Evolutionary conservation across 2,797 vertebrate species (phyloP), one percentile per base, ranked within the genome.

Genomic region (Oreonectes daqikongensis): DNA sequence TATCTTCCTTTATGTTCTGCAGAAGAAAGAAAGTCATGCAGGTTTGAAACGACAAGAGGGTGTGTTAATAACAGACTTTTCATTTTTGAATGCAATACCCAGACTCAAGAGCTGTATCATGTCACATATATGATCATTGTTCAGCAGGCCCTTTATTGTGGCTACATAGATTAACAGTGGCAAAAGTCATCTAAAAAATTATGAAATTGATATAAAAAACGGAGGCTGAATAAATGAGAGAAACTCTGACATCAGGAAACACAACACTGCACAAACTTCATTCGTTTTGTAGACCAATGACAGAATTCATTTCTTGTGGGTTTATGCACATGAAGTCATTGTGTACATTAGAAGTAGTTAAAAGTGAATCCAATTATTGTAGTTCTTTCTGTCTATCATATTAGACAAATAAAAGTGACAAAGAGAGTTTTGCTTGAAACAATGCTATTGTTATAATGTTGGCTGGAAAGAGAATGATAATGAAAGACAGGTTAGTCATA

Each of bases 331-430:
- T 85, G 81, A 81, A 87, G 82, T 82, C 87, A 85, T 88, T 87
- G 85, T 73, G 69, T 86, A 85, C 79, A 84, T 88, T 91, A 91
- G 91, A 89, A 90, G 84, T 80, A 69, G 85, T 89, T 92, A 87
- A 91, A 91, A 92, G 86, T 77, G 83, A 91, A 91, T 91, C 85
- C 66, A 85, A 88, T 88, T 82, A 85, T 75, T 44, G 46, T 79
- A 82, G 81, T 30, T 61, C 84, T 88, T 87, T 88, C 90, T 88
- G 91, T 86, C 88, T 79, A 79, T 88, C 87, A 86, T 87, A 89
- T 88, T 87, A 82, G 90, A 90, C 88, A 88, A 90, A 90, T 90
- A 87, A 87, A 87, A 85, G 72, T 15, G 80, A 73, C 79, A 81
- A 81, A 64, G 42, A 57, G 67, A 32, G 18, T 22, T 66, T 28